Evolutionary conservation across 2,797 vertebrate genomes (phyloP).

Genomic region (Sebastes paucispinis): DNA sequence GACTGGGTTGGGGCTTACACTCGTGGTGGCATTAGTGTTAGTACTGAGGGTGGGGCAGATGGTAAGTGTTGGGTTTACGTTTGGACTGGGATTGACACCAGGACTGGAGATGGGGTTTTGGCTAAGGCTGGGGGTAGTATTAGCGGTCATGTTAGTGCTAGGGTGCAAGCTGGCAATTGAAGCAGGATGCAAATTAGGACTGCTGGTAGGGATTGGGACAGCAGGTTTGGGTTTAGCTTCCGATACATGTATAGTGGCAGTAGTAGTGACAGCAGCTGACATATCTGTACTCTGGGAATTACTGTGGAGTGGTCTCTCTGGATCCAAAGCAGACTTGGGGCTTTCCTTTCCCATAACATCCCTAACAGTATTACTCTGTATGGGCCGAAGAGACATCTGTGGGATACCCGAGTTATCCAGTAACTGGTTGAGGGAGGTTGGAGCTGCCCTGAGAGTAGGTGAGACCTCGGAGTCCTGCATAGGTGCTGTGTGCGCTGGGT

Average conservation of each 20-base stretch:
- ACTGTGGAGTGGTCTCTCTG: conserved; percentile 64
- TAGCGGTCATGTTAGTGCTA: conserved; percentile 54
- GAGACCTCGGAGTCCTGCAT: conserved; percentile 84
- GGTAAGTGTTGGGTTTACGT: conserved; percentile 47
- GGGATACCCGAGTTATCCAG: conserved; percentile 89
- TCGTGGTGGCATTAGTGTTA: conserved; percentile 64
- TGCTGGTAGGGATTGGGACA: conserved; percentile 56
- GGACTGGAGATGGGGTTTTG: conserved; percentile 53
- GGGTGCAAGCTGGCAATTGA: conserved; percentile 47
- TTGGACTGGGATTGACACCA: conserved; percentile 51
- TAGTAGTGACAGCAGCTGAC: conserved; percentile 54
- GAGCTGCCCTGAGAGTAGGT: conserved; percentile 87
- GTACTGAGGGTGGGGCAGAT: conserved; percentile 45
- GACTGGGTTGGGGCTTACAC: conserved; percentile 52
- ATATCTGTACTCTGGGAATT: conserved; percentile 67
- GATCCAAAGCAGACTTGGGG: conserved; percentile 59
- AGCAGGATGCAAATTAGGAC: conserved; percentile 58
- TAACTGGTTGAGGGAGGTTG: conserved; percentile 95
- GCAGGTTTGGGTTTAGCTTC: conserved; percentile 72
- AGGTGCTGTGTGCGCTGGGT: conserved; percentile 49
- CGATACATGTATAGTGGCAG: conserved; percentile 75
- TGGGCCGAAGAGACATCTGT: conserved; percentile 83
- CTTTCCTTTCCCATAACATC: conserved; percentile 70
- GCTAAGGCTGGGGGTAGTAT: conserved; percentile 49
- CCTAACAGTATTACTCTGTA: conserved; percentile 61